Evolutionary conservation across 2,797 vertebrate species (phyloP).

Genomic region (Bradypodion pumilum): DNA sequence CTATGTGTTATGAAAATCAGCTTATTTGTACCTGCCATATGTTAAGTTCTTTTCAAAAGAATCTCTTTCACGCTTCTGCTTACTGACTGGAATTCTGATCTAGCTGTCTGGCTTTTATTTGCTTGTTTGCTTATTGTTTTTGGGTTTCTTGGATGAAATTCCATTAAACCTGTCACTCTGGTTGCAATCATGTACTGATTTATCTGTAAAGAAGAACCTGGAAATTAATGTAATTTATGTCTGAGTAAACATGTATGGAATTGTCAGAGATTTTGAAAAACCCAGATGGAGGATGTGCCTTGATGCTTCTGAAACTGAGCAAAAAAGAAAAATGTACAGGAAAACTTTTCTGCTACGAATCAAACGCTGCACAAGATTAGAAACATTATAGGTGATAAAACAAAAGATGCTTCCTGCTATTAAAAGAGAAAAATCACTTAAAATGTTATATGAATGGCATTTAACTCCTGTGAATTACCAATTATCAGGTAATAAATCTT

Average conservation of each 20-base stretch:
- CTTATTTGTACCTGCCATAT: no score
- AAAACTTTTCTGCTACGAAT: neutral
- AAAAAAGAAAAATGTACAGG: neutral
- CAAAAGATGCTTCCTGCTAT: conserved; percentile 21
- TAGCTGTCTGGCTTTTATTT: no score
- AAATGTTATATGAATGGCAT: conserved; percentile 25
- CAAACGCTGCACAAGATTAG: conserved; percentile 1
- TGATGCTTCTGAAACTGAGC: neutral
- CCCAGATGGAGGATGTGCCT: neutral
- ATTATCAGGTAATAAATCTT: conserved; percentile 28
- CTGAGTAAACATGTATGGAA: no score
- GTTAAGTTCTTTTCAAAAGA: no score
- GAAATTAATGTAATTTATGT: no score
- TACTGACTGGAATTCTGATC: no score
- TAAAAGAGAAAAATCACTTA: conserved; percentile 21
- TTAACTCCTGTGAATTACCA: conserved; percentile 18
- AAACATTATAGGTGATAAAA: conserved; percentile 9
- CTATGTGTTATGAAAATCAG: no score
- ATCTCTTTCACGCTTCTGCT: no score
- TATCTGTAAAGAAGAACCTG: no score
- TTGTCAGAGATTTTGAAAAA: neutral
- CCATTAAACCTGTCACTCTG: no score
- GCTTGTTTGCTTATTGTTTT: neutral
- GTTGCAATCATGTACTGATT: no score
- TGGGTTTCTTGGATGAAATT: neutral